Evolutionary conservation across 2,888 invertebrate species (phyloP).

Genomic region (Cryptosula pallasiana): DNA sequence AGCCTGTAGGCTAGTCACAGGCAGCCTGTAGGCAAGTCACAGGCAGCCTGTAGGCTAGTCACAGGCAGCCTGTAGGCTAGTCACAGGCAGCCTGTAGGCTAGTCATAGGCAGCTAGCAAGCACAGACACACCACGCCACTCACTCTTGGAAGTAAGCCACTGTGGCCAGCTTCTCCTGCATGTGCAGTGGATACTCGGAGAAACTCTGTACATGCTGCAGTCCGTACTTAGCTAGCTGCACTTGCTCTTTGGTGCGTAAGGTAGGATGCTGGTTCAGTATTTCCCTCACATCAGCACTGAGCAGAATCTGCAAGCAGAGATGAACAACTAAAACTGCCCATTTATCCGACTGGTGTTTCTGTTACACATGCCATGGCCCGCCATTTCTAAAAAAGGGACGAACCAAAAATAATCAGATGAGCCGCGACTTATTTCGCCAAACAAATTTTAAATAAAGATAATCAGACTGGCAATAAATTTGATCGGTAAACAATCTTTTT

Average conservation of each 20-base stretch:
- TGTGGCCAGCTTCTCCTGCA: constrained; percentile 50
- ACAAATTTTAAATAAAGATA: too few relatives aligned
- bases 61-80: too few relatives aligned
- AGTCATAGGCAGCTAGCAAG: not conserved
- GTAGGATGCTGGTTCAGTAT: constrained; percentile 40
- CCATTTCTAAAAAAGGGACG: too few relatives aligned
- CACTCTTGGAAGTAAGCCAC: constrained; percentile 50
- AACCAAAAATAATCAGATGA: not conserved
- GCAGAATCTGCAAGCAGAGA: constrained; percentile 35
- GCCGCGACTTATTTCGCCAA: not conserved
- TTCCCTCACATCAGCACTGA: constrained; percentile 42
- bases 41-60: too few relatives aligned
- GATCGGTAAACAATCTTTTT: too few relatives aligned
- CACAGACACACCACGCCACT: constrained; percentile 30
- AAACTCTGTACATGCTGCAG: constrained; percentile 46
- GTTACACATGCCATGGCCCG: too few relatives aligned
- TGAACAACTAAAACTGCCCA: too few relatives aligned
- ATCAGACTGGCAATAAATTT: too few relatives aligned
- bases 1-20: too few relatives aligned
- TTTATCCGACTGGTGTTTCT: too few relatives aligned
- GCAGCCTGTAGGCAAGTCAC: too few relatives aligned
- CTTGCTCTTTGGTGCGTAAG: constrained; percentile 40
- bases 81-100: not conserved
- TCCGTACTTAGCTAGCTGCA: constrained; percentile 47
- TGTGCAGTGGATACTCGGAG: constrained; percentile 50